Base-by-base conservation (phyloP, 1,140 invertebrate species). In the Argopecten irradians region DNA sequence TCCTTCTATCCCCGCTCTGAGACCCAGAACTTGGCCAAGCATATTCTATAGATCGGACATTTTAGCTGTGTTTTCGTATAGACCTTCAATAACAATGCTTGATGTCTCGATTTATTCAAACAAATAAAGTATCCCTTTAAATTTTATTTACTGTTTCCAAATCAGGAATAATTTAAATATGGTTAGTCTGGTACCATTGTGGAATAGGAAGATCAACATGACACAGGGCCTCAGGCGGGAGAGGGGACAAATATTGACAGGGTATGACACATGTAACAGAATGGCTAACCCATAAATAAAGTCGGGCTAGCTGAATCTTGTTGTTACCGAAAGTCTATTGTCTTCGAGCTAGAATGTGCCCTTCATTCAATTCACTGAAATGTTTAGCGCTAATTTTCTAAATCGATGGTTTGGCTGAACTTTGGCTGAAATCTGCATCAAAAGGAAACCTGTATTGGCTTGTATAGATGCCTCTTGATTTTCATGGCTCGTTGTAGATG, bases 71-170 rank as follows among this genome's bases (percentile, higher is more conserved):
- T 71, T 71, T 28, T n/a, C n/a, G 55, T 28, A 71, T 19, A 46
- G 43, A 46, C 22, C 55, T 71, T 71, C 7, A 71, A 71, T 71
- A 71, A n/a, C n/a, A n/a, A 71, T 71, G 22, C 43, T 5, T 28
- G 1, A 28, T 71, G 55, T 71, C 55, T 71, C 16, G 22, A 71
- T 28, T n/a, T n/a, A 16, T 71, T 71, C 13, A 19, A 46, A 46
- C 22, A 71, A 71, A 71, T 71, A 71, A 71, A 71, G 55, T 71
- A 71, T 71, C 55, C 55, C 55, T 71, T 71, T 71, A 71, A 71
- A 71, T 71, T 39, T 71, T 71, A 71, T 22, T n/a, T 71, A 71
- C 55, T 71, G 55, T 71, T 71, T 71, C 55, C 55, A 71, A 71
- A 71, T 71, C 43, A 71, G 22, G n/a, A 71, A 28, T 71, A 8